Conservation (phyloP, 2,888 invertebrate genomes). For the Baccha elongata region DNA sequence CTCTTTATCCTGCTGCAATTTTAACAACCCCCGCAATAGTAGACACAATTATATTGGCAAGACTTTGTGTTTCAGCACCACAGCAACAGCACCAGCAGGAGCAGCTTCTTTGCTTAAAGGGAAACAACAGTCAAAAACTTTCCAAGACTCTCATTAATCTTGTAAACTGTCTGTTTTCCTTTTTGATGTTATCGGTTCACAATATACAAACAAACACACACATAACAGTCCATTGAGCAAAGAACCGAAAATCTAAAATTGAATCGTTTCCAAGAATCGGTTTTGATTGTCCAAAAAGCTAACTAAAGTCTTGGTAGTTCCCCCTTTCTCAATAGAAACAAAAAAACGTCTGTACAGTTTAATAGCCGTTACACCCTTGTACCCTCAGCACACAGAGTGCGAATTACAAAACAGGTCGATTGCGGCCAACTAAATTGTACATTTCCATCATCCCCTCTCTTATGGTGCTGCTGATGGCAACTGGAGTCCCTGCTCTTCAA, state of each 20-base stretch:
- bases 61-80: neutral
- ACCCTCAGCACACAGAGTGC: conserved; percentile 34
- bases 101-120: neutral
- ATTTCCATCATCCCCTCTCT: conserved; percentile 30
- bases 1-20: conserved; percentile 3
- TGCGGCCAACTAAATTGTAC: conserved; percentile 65
- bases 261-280: conserved; percentile 71
- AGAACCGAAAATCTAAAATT: conserved; percentile 65
- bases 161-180: conserved; percentile 71
- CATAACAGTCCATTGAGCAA: conserved; percentile 27
- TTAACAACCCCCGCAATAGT: neutral
- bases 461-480: neutral
- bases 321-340: neutral
- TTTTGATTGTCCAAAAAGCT: conserved; percentile 66
- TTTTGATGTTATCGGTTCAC: conserved; percentile 64
- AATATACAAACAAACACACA: conserved; percentile 15
- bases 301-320: conserved; percentile 44
- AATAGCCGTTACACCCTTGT: conserved; percentile 26
- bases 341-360: conserved; percentile 15
- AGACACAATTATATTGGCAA: conserved; percentile 54
- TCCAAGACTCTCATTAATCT: conserved; percentile 71
- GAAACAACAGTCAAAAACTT: conserved; percentile 63
- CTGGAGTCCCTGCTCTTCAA: neutral
- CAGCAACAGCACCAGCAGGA: neutral
- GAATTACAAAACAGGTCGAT: conserved; percentile 70